A percentile compares a stretch with the other conserved stretches of the same genome.
Evolutionary conservation across 2,797 vertebrate genomes (phyloP).

Genomic region (Falco naumanni): DNA sequence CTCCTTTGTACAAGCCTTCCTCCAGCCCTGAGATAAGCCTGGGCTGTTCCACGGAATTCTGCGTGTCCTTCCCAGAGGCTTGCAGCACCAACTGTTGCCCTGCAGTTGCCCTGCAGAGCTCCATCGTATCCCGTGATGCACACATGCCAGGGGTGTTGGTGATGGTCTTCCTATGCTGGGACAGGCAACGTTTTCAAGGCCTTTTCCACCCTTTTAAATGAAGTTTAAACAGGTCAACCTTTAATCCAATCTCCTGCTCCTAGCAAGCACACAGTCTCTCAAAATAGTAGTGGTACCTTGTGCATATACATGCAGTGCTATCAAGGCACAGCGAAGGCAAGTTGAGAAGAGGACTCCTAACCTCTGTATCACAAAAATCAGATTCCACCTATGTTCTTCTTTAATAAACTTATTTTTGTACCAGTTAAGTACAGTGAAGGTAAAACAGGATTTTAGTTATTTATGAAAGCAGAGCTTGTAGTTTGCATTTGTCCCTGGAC

Average conservation of each 20-base stretch:
- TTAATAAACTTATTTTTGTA: neutral
- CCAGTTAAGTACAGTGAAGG: neutral
- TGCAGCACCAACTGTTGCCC: neutral
- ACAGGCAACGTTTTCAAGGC: neutral
- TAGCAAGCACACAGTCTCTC: neutral
- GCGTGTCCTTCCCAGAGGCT: neutral
- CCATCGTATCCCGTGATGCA: neutral
- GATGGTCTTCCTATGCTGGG: neutral
- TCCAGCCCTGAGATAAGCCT: neutral
- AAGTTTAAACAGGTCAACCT: neutral
- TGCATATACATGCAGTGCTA: neutral
- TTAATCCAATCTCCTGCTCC: neutral
- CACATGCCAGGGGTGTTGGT: fast-evolving
- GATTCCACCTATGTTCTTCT: neutral
- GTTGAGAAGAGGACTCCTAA: neutral
- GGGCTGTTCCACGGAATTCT: neutral
- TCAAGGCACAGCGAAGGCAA: neutral
- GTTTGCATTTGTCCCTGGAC: neutral
- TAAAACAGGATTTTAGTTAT: neutral
- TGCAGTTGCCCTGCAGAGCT: neutral
- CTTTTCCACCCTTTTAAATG: neutral
- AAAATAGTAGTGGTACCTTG: neutral
- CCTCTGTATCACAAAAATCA: neutral
- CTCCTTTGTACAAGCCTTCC: neutral
- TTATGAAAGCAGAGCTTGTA: neutral